Conservation (phyloP, 2,888 invertebrate species). For the Eristalinus sepulchralis region DNA sequence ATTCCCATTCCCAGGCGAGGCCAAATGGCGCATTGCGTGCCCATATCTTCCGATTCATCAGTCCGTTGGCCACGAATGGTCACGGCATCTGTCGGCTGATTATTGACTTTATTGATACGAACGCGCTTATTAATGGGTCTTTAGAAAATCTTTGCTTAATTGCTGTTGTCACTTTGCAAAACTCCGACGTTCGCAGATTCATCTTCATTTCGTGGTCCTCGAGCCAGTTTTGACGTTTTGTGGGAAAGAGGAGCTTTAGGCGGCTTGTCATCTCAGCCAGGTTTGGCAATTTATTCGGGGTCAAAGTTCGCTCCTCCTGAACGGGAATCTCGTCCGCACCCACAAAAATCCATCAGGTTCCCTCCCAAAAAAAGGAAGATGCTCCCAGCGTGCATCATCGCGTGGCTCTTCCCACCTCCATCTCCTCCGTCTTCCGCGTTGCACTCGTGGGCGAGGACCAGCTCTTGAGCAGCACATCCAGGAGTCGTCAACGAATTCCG, state of each 20-base stretch:
- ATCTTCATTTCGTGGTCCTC: not conserved
- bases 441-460: conserved; percentile 33
- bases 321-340: not conserved
- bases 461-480: conserved; percentile 6
- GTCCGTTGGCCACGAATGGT: not conserved
- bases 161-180: not conserved
- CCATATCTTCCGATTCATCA: not conserved
- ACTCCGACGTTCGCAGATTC: not conserved
- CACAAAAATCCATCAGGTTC: not conserved
- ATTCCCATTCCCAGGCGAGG: not conserved
- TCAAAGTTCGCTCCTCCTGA: not conserved
- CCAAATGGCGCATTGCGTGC: conserved; percentile 19
- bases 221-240: not conserved
- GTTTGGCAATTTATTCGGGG: not conserved
- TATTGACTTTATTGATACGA: conserved; percentile 23
- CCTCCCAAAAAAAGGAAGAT: not conserved
- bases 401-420: conserved; percentile 28
- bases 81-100: not conserved
- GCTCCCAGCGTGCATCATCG: conserved; percentile 13
- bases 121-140: conserved; percentile 28
- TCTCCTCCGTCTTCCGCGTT: not conserved
- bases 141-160: conserved; percentile 10
- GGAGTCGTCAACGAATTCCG: conserved; percentile 43
- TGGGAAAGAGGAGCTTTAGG: not conserved
- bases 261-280: not conserved